These are phyloP conservation scores for Drosophila seguyi DNA, from an alignment of 1,140 invertebrate genomes.

Conservation along the genomic window DNA sequence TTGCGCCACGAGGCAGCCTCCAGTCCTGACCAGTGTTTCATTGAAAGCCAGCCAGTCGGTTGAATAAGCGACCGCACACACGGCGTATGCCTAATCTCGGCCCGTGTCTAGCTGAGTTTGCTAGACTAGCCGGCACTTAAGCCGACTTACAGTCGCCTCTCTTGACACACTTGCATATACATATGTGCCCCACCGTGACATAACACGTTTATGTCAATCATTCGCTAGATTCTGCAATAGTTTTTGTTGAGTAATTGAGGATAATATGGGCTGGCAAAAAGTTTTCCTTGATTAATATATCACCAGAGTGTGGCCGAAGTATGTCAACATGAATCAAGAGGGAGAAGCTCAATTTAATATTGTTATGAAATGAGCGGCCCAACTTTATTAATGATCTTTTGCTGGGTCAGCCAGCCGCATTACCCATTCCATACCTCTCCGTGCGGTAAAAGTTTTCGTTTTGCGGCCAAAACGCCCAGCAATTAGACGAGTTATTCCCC, in stretches of 20 bases:
- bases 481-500: constrained; percentile 47
- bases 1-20: constrained; percentile 62
- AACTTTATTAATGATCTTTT: constrained; percentile 48
- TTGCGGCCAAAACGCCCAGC: constrained; percentile 44
- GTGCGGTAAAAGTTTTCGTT: constrained; percentile 29
- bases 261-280: constrained; percentile 27
- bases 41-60: constrained; percentile 34
- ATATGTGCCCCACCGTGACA: constrained; percentile 30
- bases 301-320: constrained; percentile 21
- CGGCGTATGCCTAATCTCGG: constrained; percentile 64
- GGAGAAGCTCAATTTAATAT: constrained; percentile 9
- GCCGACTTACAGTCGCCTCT: constrained; percentile 48
- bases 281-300: constrained; percentile 28
- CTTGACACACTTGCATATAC: constrained; percentile 53
- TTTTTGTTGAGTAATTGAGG: constrained; percentile 35
- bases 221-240: constrained; percentile 52
- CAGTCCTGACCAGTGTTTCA: constrained; percentile 19
- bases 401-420: constrained; percentile 22
- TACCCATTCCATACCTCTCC: not conserved
- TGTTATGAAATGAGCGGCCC: not conserved
- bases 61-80: constrained; percentile 42
- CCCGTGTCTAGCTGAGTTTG: constrained; percentile 41
- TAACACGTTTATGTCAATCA: constrained; percentile 67
- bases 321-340: constrained; percentile 54
- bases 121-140: constrained; percentile 55